A percentile compares a stretch with the other conserved stretches of the same genome.
Conservation (phyloP, 2,113 vertebrate genomes). For the Alligator sinensis region DNA sequence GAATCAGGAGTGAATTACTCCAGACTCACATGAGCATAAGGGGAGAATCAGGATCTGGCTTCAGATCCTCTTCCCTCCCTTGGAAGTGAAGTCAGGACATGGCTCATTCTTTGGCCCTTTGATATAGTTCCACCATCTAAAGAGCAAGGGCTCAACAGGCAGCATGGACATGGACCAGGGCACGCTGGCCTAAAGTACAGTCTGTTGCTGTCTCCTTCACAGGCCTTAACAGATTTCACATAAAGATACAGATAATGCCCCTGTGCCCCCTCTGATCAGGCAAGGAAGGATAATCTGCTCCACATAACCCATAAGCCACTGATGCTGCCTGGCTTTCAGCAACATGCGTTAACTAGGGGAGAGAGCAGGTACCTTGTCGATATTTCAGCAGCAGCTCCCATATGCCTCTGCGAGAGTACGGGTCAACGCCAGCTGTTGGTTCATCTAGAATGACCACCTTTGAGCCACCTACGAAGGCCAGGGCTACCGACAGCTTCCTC, state of each 20-base stretch:
- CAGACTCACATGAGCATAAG: not conserved
- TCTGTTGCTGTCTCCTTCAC: not conserved
- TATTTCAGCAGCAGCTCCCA: conserved; percentile 97
- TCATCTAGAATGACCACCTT: conserved; percentile 99
- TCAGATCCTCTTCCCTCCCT: not conserved
- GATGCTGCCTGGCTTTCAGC: not conserved
- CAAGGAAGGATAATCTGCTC: not conserved
- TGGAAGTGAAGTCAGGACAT: not conserved
- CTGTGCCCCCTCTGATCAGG: not conserved
- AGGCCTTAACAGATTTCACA: not conserved
- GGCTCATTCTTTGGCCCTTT: not conserved
- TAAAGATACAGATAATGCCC: not conserved
- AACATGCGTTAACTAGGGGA: not conserved
- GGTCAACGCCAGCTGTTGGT: conserved; percentile 96
- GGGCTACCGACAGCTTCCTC: conserved; percentile 95
- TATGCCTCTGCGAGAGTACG: conserved; percentile 95
- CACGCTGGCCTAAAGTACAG: not conserved
- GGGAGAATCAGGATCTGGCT: not conserved
- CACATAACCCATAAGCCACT: not conserved
- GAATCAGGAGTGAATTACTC: not conserved
- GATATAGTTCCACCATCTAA: not conserved
- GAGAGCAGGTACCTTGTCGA: conserved; percentile 83
- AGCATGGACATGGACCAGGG: not conserved
- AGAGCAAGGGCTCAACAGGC: not conserved
- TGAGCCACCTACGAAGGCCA: conserved; percentile 97